Evolutionary conservation across 2,113 vertebrate genomes (phyloP).

Genomic region (Phocoena sinus): DNA sequence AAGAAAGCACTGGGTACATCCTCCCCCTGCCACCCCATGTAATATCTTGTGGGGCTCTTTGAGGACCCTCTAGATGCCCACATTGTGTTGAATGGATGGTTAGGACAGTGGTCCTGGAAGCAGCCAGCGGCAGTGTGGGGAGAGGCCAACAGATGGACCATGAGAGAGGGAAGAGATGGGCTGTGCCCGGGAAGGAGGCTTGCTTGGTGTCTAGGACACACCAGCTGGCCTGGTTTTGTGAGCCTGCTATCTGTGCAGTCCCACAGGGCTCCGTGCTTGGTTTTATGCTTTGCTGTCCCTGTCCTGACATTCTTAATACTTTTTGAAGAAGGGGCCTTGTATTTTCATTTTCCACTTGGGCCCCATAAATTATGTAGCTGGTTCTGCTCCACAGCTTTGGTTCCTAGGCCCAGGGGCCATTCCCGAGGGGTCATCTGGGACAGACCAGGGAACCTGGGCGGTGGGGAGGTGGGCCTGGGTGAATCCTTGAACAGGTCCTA

Average conservation of each 20-base stretch:
- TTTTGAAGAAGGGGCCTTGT: background rate
- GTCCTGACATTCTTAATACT: background rate
- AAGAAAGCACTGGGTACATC: background rate
- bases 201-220: background rate
- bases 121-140: background rate
- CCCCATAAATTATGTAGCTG: background rate
- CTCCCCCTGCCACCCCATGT: rapidly evolving
- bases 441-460: background rate
- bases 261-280: background rate
- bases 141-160: background rate
- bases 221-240: background rate
- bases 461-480: background rate
- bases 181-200: background rate
- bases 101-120: background rate
- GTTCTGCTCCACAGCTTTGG: background rate
- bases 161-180: background rate
- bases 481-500: background rate
- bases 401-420: background rate
- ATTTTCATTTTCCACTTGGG: background rate
- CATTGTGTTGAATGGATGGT: background rate
- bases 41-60: background rate
- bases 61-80: background rate
- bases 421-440: background rate
- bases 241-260: background rate
- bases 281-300: background rate